Evolutionary conservation across 1,140 invertebrate genomes (phyloP), one percentile per base, ranked within the genome.

Genomic region (Thaumetopoea pityocampa): DNA sequence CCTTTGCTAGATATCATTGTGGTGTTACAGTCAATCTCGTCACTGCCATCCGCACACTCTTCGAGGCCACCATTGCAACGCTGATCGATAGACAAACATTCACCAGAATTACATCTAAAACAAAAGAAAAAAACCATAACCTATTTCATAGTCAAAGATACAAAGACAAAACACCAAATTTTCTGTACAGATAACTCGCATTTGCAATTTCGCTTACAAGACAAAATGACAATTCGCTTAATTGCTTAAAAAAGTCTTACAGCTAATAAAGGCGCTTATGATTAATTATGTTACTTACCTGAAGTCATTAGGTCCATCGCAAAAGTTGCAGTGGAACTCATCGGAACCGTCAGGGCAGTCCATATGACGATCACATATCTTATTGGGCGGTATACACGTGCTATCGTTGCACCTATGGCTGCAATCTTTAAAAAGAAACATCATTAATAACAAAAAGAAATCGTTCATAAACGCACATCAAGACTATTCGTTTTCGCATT

Each of bases 1-100:
- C n/a, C n/a, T n/a, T n/a, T n/a, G 18, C 9, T 32, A 3, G 65
- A 17, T n/a, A 47, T 60, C 34, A 61, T 51, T 2, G 65, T 76
- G 1, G 23, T 15, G 9, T 69, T 67, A 46, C 80, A 84, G 5
- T 62, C 30, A 2, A 68, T 47, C 83, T 96, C 95, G 74, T 96
- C 95, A 44, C 91, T 92, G 18, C 85, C 84, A 67, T 96, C 94
- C 5, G 57, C 52, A 67, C 93, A 94, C 51, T 96, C 90, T 1
- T 40, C 16, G 4, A 81, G 45, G 20, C 68, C n/a, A n/a, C n/a
- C 50, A 46, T 90, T 85, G 51, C 89, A 90, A 4, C 59, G 72
- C 5, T 71, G 62, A 2, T 48, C 51, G 5, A 12, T 29, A 1
- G 18, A 7, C n/a, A 40, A 8, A 51, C 88, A 89, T 38, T 73